phyloP scores from a whole-genome alignment of 2,113 vertebrate species.

The Varanus salvator region DNA sequence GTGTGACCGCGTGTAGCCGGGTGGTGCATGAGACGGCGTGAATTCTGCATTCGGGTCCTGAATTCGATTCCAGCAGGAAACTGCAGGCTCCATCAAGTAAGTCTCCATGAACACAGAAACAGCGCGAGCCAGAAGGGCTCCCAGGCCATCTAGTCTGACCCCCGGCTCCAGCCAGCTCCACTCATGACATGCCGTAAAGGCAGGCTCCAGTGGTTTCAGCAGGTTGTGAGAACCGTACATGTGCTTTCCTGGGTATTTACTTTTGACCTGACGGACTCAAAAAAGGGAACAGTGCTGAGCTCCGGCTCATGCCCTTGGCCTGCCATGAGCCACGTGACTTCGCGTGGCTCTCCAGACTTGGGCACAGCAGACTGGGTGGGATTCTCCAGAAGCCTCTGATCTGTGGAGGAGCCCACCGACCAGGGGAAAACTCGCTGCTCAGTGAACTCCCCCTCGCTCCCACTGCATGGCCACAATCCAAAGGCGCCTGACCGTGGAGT shows the following conservation, averaged over 20 bases:
- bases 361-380: accelerated
- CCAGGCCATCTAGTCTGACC: no score
- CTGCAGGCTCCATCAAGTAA: not conserved
- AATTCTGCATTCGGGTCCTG: not conserved
- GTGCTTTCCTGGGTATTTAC: not conserved
- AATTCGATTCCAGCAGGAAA: not conserved
- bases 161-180: no score
- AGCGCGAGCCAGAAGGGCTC: no score
- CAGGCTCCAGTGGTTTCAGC: no score
- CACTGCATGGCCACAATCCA: not conserved
- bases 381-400: not conserved
- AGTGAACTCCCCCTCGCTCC: not conserved
- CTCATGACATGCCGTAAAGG: no score
- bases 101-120: not conserved
- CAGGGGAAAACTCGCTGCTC: no score
- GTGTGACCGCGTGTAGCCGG: no score
- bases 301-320: no score
- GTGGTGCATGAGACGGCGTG: no score
- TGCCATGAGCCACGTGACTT: not conserved
- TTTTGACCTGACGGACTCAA: not conserved
- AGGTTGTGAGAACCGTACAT: not conserved
- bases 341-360: not conserved
- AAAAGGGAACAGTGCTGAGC: no score
- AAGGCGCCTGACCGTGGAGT: no score
- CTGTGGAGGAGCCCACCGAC: not conserved